phyloP scores from a whole-genome alignment of 2,888 invertebrate species.

The Prosopocoilus inquinatus region DNA sequence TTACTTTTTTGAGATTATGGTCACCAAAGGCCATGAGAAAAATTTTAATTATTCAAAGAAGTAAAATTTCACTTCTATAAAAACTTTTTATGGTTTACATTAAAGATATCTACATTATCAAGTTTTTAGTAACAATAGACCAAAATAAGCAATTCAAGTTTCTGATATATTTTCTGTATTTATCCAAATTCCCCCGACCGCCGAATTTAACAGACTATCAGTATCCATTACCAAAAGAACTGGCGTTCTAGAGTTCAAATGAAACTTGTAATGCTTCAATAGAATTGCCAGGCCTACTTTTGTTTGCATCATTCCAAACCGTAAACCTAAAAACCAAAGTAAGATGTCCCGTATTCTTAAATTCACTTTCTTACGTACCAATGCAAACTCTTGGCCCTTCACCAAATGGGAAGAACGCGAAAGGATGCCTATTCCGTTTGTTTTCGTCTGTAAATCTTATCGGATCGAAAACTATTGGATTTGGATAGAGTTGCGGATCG shows the following conservation, averaged over 20 bases:
- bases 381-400: slow-evolving; percentile 58
- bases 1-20: too few species aligned
- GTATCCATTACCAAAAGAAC: slow-evolving; percentile 29
- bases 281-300: slow-evolving; percentile 33
- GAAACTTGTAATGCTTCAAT: slow-evolving; percentile 32
- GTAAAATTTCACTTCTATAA: too few species aligned
- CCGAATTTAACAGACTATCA: slow-evolving; percentile 20
- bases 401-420: slow-evolving; percentile 57
- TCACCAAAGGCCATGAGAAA: too few species aligned
- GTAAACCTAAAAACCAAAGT: slow-evolving; percentile 30
- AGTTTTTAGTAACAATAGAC: too few species aligned
- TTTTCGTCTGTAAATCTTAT: slow-evolving; percentile 56
- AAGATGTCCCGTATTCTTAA: too few species aligned
- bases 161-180: slow-evolving; percentile 9
- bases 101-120: too few species aligned
- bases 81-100: too few species aligned
- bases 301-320: slow-evolving; percentile 39
- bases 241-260: slow-evolving; percentile 31
- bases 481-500: slow-evolving; percentile 57
- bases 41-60: too few species aligned
- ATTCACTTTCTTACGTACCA: slow-evolving; percentile 41
- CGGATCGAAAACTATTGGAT: slow-evolving; percentile 58
- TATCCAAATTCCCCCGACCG: slow-evolving; percentile 31
- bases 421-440: slow-evolving; percentile 48
- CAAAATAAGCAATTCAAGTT: too few species aligned